These are phyloP conservation scores for Tringa solitaria DNA, from an alignment of 2,113 vertebrate genomes.

Conservation along the genomic window DNA sequence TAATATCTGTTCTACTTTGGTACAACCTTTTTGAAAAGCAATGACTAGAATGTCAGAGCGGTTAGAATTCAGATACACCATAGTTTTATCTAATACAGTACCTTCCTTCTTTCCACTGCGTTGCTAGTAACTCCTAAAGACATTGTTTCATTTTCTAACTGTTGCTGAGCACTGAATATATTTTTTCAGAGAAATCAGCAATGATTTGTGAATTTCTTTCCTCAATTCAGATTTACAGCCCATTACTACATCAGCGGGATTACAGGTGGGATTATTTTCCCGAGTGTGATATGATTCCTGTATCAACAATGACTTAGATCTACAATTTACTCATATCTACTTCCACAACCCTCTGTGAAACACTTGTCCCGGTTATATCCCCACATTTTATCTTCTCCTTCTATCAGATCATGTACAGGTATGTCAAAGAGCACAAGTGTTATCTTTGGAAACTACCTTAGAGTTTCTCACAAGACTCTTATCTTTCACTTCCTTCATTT, in stretches of 20 bases:
- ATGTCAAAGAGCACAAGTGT: neutral
- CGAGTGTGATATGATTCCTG: neutral
- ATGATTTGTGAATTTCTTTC: neutral
- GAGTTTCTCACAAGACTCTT: neutral
- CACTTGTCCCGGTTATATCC: neutral
- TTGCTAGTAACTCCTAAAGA: neutral
- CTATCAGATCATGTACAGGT: neutral
- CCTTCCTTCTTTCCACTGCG: neutral
- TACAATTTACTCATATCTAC: neutral
- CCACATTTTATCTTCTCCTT: neutral
- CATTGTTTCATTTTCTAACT: neutral
- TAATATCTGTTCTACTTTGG: neutral
- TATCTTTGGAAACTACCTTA: neutral
- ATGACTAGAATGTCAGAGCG: neutral
- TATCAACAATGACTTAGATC: neutral
- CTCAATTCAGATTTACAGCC: neutral
- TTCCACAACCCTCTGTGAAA: neutral
- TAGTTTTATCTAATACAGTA: neutral
- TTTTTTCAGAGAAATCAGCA: neutral
- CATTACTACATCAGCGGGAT: fast-evolving
- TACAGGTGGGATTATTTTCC: neutral
- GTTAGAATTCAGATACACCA: neutral
- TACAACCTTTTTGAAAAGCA: neutral
- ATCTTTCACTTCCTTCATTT: neutral
- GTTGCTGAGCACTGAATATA: neutral